Conservation (phyloP, 2,888 invertebrate genomes). For the Neuroscelio doddi region DNA sequence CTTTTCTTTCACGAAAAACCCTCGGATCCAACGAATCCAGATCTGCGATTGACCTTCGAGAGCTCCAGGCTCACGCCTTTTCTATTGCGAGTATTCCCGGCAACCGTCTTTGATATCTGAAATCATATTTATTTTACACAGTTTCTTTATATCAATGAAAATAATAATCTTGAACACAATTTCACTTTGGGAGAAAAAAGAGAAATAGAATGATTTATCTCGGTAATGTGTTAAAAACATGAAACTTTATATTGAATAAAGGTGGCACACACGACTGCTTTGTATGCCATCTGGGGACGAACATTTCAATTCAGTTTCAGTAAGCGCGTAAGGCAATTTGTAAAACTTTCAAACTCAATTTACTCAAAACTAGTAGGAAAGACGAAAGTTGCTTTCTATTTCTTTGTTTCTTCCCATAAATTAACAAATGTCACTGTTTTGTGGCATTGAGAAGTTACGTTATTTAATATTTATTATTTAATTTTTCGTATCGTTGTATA, state of each 20-base stretch:
- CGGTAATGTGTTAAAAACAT: neutral
- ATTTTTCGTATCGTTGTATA: too few relatives aligned
- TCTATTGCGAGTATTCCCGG: slow-evolving; percentile 14
- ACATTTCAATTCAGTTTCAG: slow-evolving; percentile 8
- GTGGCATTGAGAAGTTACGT: too few relatives aligned
- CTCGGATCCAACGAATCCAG: slow-evolving; percentile 33
- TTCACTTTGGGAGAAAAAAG: neutral
- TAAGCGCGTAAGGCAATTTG: slow-evolving; percentile 5
- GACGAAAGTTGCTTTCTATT: neutral
- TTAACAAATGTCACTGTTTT: too few relatives aligned
- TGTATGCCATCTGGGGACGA: slow-evolving; percentile 2
- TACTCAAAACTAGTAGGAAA: neutral
- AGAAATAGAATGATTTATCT: too few relatives aligned
- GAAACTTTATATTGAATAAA: neutral
- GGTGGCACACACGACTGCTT: neutral
- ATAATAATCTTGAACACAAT: too few relatives aligned
- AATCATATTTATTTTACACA: neutral
- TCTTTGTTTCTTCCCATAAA: too few relatives aligned
- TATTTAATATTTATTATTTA: too few relatives aligned
- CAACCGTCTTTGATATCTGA: neutral
- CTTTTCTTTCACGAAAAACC: slow-evolving; percentile 20
- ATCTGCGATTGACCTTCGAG: slow-evolving; percentile 20
- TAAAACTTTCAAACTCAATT: slow-evolving; percentile 1
- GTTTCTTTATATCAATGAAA: neutral
- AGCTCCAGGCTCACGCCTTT: slow-evolving; percentile 7